Evolutionary conservation across 2,888 invertebrate species (phyloP), one percentile per base, ranked within the genome.

Genomic region (Drosophila anceps): DNA sequence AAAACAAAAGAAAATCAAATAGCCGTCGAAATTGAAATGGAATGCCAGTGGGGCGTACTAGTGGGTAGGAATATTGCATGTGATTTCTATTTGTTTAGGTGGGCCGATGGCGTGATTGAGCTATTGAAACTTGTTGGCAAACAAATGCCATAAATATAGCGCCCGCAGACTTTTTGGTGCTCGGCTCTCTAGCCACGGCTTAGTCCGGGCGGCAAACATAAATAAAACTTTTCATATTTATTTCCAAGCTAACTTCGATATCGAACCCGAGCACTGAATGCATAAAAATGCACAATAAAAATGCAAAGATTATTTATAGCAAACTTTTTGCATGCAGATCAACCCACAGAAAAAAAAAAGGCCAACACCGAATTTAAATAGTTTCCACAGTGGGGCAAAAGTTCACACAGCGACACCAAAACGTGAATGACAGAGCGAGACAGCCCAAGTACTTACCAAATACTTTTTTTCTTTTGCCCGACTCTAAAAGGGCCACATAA

Each of bases 251-350:
- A 85, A 90, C 84, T 90, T 82, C 86, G 80, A 85, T 73, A 88
- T 85, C 84, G 81, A 88, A 59, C 72, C 67, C 81, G 66, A 70
- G 66, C 64, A 69, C 73, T 55, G 71, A 81, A 84, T 90, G 84
- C 88, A 84, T 79, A 88, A 90, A 89, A 84, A 88, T 84, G 86
- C 84, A 84, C 90, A 88, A 90, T 90, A 90, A 84, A 90, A 90
- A 90, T 84, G 90, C 84, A 82, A 90, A 79, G 90, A 88, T 85
- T 85, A 85, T 90, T 90, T 85, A 85, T 90, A 75, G 75, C 69
- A 80, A 85, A 88, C 81, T 84, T 86, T 86, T 65, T 59, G 59
- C 55, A 35, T 51, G 53, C 69, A 65, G 79, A 84, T 90, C 80
- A 67, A 15, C 64, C 50, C 58, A 41, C 37, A 55, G 69, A 60